Evolutionary conservation across 2,797 vertebrate species (phyloP).

Genomic region (Clarias laeviceps): DNA sequence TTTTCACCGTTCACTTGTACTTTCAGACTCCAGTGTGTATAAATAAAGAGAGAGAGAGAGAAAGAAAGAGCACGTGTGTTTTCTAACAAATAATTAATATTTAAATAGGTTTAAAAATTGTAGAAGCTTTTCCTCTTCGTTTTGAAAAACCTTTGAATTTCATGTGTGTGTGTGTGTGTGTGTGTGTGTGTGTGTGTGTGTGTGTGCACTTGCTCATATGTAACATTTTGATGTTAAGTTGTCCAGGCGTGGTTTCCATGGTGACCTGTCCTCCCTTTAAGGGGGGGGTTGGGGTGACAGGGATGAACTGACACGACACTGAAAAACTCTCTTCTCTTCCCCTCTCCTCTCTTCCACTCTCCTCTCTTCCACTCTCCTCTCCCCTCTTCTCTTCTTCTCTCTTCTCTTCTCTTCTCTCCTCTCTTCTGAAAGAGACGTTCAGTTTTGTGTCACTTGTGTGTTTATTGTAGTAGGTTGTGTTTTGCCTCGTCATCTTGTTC

Average conservation of each 20-base stretch:
- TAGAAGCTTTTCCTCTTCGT: neutral
- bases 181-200: neutral
- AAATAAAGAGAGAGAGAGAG: conserved; percentile 35
- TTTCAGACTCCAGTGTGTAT: too few relatives aligned
- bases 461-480: neutral
- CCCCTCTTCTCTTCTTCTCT: neutral
- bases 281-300: conserved; percentile 57
- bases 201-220: conserved; percentile 36
- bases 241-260: conserved; percentile 64
- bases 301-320: conserved; percentile 63
- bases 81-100: conserved; percentile 56
- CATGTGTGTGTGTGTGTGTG: neutral
- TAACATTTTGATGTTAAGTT: conserved; percentile 62
- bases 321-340: conserved; percentile 49
- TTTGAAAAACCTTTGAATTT: conserved; percentile 2
- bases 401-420: neutral
- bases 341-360: neutral
- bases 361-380: neutral
- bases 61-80: conserved; percentile 34
- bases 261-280: conserved; percentile 60
- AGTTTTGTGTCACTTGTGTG: neutral
- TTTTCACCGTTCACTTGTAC: too few relatives aligned
- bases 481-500: neutral
- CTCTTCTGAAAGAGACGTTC: neutral
- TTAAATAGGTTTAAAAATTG: conserved; percentile 43